Evolutionary conservation across 2,888 invertebrate genomes (phyloP).

Genomic region (Acheta domesticus): DNA sequence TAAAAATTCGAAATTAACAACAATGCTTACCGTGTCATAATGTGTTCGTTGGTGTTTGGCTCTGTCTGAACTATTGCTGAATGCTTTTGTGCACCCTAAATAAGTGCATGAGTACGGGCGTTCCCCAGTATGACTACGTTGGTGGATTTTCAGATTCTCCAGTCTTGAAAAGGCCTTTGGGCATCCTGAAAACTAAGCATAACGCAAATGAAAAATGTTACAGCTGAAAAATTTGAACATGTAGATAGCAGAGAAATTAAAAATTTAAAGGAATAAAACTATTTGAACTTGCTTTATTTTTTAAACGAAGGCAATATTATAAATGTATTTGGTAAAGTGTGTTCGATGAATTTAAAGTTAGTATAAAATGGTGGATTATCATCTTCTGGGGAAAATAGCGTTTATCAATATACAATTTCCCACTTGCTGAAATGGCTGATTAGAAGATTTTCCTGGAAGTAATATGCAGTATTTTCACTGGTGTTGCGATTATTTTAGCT

Average conservation of each 20-base stretch:
- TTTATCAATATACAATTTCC: no score
- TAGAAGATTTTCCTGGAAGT: no score
- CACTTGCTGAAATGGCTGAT: no score
- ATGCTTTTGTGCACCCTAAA: constrained; percentile 88
- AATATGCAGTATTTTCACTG: no score
- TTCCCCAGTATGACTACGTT: constrained; percentile 93
- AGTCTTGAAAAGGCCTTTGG: constrained; percentile 93
- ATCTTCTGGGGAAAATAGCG: no score
- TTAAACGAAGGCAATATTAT: not conserved
- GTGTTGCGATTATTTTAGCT: no score
- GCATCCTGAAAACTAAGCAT: constrained; percentile 83
- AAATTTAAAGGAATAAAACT: not conserved
- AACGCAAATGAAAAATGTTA: not conserved
- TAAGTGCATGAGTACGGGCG: constrained; percentile 94
- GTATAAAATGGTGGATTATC: no score
- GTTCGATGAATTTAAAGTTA: no score
- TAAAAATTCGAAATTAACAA: no score
- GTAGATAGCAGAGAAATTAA: not conserved
- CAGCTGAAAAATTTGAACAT: not conserved
- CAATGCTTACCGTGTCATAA: constrained; percentile 84
- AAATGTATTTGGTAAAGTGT: not conserved
- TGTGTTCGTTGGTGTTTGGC: constrained; percentile 99
- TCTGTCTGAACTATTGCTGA: constrained; percentile 96
- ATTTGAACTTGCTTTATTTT: not conserved
- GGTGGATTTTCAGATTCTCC: constrained; percentile 97